Conservation (phyloP, 2,888 invertebrate genomes). For the Leucophora obtusa region DNA sequence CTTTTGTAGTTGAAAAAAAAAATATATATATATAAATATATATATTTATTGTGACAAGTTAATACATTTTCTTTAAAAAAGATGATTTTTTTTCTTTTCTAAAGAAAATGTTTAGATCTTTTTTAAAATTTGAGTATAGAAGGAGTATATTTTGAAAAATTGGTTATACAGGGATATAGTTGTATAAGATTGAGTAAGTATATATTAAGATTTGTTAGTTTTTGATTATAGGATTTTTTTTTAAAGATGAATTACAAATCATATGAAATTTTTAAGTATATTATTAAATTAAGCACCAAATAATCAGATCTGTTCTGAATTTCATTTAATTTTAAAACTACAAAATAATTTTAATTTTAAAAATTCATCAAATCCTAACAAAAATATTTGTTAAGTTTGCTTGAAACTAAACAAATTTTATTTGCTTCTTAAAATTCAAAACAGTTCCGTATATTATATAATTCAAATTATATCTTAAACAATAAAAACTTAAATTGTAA, state of each 20-base stretch:
- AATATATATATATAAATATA: too few relatives aligned
- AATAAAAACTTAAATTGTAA: slow-evolving; percentile 36
- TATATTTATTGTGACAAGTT: slow-evolving; percentile 57
- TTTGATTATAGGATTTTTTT: slow-evolving; percentile 30
- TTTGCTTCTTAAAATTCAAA: neutral
- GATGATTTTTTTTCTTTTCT: slow-evolving; percentile 3
- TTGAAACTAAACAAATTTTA: neutral
- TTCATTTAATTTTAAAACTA: neutral
- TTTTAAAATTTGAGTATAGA: slow-evolving; percentile 53
- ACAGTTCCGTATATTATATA: slow-evolving; percentile 36
- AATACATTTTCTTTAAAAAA: slow-evolving; percentile 46
- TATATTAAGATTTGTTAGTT: slow-evolving; percentile 38
- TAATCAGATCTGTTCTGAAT: slow-evolving; percentile 20
- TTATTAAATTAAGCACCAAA: slow-evolving; percentile 63
- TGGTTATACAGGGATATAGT: slow-evolving; percentile 41
- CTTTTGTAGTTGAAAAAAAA: slow-evolving; percentile 17
- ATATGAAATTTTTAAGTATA: slow-evolving; percentile 19
- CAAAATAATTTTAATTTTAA: neutral
- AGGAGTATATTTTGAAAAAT: slow-evolving; percentile 35
- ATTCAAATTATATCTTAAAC: slow-evolving; percentile 21
- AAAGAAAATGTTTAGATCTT: slow-evolving; percentile 19
- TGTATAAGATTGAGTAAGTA: slow-evolving; percentile 56
- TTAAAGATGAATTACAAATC: slow-evolving; percentile 25
- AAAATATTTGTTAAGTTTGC: neutral
- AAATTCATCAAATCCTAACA: neutral